These are phyloP conservation scores for Scortum barcoo DNA, from an alignment of 2,113 vertebrate species.

Conservation along the genomic window DNA sequence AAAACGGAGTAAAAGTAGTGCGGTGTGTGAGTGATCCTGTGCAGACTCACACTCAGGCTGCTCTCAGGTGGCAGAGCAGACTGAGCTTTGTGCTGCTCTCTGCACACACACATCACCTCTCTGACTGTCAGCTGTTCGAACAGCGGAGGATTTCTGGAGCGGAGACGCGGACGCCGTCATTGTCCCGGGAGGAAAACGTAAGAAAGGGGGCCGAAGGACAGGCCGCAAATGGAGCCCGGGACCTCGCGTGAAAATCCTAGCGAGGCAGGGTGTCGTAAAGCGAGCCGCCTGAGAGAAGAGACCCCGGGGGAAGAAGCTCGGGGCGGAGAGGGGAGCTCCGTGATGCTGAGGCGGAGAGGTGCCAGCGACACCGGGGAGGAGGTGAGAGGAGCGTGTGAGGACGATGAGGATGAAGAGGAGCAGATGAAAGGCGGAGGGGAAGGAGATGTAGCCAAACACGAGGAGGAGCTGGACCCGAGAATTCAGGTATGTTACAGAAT, in stretches of 20 bases:
- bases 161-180: background rate
- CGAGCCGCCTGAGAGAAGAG: conserved; percentile 68
- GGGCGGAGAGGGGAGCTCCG: conserved; percentile 42
- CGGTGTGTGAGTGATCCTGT: too few relatives aligned
- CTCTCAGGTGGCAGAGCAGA: too few relatives aligned
- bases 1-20: too few relatives aligned
- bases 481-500: conserved; percentile 79
- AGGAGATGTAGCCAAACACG: conserved; percentile 67
- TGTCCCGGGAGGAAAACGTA: background rate
- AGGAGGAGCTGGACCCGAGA: conserved; percentile 85
- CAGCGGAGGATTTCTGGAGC: rapidly evolving
- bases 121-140: too few relatives aligned
- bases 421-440: conserved; percentile 22
- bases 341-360: conserved; percentile 40
- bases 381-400: conserved; percentile 10
- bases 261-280: conserved; percentile 52
- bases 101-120: too few relatives aligned
- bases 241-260: conserved; percentile 73
- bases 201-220: background rate
- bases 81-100: too few relatives aligned
- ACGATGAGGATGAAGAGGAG: conserved; percentile 14
- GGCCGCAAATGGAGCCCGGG: conserved; percentile 81
- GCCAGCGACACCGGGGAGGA: conserved; percentile 33
- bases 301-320: conserved; percentile 75
- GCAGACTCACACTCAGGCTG: too few relatives aligned